A percentile compares a stretch with the other conserved stretches of the same genome.
Evolutionary conservation across 2,797 vertebrate species (phyloP).

Genomic region (Rhabdomys pumilio): DNA sequence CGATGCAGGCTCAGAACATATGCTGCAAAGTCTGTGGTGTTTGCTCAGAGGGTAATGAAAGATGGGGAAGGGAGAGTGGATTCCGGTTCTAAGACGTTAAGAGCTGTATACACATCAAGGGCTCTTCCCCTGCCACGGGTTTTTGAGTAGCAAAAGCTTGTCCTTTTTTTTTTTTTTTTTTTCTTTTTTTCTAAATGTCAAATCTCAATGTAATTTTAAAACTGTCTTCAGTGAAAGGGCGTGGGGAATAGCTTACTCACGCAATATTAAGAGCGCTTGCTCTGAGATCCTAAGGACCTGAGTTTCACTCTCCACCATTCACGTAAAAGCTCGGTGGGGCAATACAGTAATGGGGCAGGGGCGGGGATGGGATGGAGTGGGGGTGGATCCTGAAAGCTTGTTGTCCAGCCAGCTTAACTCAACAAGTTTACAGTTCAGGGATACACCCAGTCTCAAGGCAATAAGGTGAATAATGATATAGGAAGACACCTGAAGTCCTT

Average conservation of each 20-base stretch:
- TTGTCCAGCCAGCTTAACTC: background rate
- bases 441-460: background rate
- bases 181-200: background rate
- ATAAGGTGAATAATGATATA: background rate
- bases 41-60: background rate
- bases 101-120: background rate
- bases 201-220: conserved; percentile 4
- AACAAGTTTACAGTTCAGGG: background rate
- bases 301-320: background rate
- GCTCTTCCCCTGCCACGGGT: background rate
- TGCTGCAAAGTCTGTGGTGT: background rate
- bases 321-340: background rate
- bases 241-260: too few relatives aligned
- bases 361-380: background rate
- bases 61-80: background rate
- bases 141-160: background rate
- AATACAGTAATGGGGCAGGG: too few relatives aligned
- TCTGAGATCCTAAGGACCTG: background rate
- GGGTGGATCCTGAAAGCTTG: background rate
- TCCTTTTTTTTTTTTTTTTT: background rate
- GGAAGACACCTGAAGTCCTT: background rate
- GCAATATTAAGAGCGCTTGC: background rate
- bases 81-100: background rate
- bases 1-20: background rate
- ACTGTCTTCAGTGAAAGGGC: background rate